phyloP scores from a whole-genome alignment of 92 coral and sea anemone species.

The Phymanthus crucifer region DNA sequence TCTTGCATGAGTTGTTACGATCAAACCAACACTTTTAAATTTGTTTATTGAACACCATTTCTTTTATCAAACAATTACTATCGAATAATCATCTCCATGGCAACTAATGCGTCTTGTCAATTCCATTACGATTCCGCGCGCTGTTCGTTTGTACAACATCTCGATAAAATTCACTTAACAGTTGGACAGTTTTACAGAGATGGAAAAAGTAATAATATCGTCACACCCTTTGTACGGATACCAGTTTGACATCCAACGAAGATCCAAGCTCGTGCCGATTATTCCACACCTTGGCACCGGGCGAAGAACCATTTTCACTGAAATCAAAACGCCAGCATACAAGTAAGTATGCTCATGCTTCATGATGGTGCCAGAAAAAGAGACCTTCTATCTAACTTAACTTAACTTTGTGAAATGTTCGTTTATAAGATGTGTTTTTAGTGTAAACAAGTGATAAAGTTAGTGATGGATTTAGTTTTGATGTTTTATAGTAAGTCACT shows the following conservation, averaged over 20 bases:
- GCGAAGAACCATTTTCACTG: slow-evolving; percentile 70
- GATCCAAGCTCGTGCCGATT: slow-evolving; percentile 36
- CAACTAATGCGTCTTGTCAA: slow-evolving; percentile 34
- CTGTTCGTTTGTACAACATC: slow-evolving; percentile 15
- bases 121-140: slow-evolving; percentile 11
- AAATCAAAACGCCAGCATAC: slow-evolving; percentile 81
- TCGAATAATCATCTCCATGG: slow-evolving; percentile 49
- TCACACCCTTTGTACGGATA: slow-evolving; percentile 67
- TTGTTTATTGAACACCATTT: neutral
- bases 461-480: neutral
- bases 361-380: neutral
- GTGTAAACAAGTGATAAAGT: slow-evolving; percentile 2
- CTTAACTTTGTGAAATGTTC: neutral
- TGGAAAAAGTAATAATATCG: slow-evolving; percentile 68
- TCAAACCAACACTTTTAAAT: neutral
- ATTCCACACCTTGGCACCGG: slow-evolving; percentile 64
- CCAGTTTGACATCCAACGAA: slow-evolving; percentile 47
- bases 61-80: slow-evolving; percentile 7
- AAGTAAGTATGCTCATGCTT: slow-evolving; percentile 64
- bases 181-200: slow-evolving; percentile 2
- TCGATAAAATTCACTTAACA: slow-evolving; percentile 4
- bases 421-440: neutral
- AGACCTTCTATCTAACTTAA: neutral
- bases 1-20: neutral
- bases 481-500: neutral